Evolutionary conservation across 1,140 invertebrate genomes (phyloP).

Genomic region (Phthorimaea operculella): DNA sequence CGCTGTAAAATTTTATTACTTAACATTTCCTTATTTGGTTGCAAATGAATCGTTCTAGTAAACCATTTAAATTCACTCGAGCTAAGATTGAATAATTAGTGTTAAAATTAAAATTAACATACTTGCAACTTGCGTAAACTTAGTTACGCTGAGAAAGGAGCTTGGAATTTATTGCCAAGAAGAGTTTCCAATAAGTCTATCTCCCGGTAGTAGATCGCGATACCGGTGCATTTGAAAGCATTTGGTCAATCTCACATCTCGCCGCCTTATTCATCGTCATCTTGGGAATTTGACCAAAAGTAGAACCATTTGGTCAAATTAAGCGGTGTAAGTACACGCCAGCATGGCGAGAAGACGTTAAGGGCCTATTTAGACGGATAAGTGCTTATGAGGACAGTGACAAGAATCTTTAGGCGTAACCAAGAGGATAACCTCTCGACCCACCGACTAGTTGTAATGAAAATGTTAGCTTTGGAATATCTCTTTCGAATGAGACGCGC

Average conservation of each 20-base stretch:
- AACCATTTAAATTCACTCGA: too few species aligned
- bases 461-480: constrained; percentile 19
- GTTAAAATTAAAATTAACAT: neutral
- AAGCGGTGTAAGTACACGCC: neutral
- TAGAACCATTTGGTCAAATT: constrained; percentile 30
- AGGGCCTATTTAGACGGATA: constrained; percentile 21
- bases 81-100: neutral
- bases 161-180: constrained; percentile 23
- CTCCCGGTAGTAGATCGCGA: constrained; percentile 32
- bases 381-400: constrained; percentile 28
- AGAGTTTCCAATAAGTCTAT: constrained; percentile 35
- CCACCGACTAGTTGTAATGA: constrained; percentile 30
- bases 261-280: neutral
- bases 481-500: neutral
- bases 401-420: constrained; percentile 28
- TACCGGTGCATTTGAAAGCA: constrained; percentile 16
- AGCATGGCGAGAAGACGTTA: neutral
- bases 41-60: too few species aligned
- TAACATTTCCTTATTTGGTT: too few species aligned
- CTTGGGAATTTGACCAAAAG: constrained; percentile 11
- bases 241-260: neutral
- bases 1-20: too few species aligned
- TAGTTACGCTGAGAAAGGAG: neutral
- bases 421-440: constrained; percentile 31
- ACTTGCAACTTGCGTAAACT: neutral